These are phyloP conservation scores for Adrianichthys oophorus DNA, from an alignment of 2,797 vertebrate species.

Conservation along the genomic window DNA sequence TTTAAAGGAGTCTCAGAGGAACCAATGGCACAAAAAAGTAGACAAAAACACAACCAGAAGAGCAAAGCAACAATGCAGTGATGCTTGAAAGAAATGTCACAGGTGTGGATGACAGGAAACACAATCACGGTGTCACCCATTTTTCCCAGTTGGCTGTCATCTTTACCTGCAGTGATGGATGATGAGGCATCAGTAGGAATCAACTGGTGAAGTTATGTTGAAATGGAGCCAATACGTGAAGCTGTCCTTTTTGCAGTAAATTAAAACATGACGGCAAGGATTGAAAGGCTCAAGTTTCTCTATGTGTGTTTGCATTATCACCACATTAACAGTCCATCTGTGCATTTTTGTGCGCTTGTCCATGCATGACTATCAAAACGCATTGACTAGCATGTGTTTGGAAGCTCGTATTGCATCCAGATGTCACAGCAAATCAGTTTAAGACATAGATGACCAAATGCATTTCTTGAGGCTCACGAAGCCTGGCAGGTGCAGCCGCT, in stretches of 20 bases:
- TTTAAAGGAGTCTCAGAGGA: too few species aligned
- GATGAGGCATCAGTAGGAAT: constrained; percentile 68
- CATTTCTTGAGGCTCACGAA: constrained; percentile 78
- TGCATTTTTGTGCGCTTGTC: constrained; percentile 43
- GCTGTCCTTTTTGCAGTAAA: constrained; percentile 70
- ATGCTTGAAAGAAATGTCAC: constrained; percentile 54
- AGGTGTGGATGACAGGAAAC: constrained; percentile 75
- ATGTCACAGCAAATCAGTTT: constrained; percentile 82
- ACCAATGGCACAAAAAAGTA: too few species aligned
- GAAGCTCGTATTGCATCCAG: constrained; percentile 81
- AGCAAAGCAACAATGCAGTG: constrained; percentile 21
- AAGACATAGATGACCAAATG: constrained; percentile 75
- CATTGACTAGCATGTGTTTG: constrained; percentile 76
- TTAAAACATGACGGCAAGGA: constrained; percentile 65
- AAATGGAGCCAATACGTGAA: constrained; percentile 64
- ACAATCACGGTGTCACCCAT: constrained; percentile 65
- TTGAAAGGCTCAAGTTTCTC: constrained; percentile 59
- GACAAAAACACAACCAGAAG: not conserved
- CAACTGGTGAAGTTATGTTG: constrained; percentile 25
- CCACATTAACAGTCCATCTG: constrained; percentile 24
- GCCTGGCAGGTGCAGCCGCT: constrained; percentile 72
- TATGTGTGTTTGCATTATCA: constrained; percentile 13
- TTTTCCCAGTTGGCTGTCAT: constrained; percentile 60
- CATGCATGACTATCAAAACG: constrained; percentile 47
- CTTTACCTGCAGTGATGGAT: constrained; percentile 73